Evolutionary conservation across 2,888 invertebrate genomes (phyloP).

Genomic region (Drosophila leonis): DNA sequence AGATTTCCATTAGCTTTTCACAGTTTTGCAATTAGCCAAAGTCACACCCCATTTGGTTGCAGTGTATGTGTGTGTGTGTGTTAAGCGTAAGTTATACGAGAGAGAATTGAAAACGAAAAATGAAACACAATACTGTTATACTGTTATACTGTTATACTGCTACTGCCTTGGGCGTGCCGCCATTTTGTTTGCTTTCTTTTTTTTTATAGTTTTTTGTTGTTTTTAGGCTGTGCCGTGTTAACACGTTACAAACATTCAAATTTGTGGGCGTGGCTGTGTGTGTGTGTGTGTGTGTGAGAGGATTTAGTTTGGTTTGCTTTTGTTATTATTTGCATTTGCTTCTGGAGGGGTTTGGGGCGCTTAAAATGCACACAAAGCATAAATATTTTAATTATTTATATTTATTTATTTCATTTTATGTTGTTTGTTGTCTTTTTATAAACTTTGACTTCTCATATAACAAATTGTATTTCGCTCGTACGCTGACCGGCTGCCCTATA

Average conservation of each 20-base stretch:
- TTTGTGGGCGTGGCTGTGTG: slow-evolving; percentile 57
- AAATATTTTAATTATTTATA: slow-evolving; percentile 59
- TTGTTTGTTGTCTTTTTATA: slow-evolving; percentile 52
- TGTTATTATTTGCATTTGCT: slow-evolving; percentile 7
- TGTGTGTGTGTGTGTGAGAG: slow-evolving; percentile 26
- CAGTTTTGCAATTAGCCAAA: slow-evolving; percentile 32
- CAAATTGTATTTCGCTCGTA: slow-evolving; percentile 51
- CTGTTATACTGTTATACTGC: slow-evolving; percentile 51
- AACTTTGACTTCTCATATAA: slow-evolving; percentile 70
- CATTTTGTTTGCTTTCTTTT: slow-evolving; percentile 35
- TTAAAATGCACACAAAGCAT: slow-evolving; percentile 78
- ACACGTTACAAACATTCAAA: slow-evolving; percentile 69
- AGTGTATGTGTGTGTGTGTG: slow-evolving; percentile 23
- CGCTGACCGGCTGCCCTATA: neutral
- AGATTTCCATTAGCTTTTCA: slow-evolving; percentile 3
- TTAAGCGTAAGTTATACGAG: slow-evolving; percentile 60
- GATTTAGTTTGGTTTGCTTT: slow-evolving; percentile 3
- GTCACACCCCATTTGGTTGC: slow-evolving; percentile 17
- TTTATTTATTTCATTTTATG: slow-evolving; percentile 7
- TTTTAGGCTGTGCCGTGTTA: slow-evolving; percentile 62
- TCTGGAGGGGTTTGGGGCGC: slow-evolving; percentile 10
- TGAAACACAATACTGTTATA: slow-evolving; percentile 71
- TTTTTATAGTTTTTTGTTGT: neutral
- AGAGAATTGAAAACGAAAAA: slow-evolving; percentile 47
- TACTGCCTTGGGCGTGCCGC: slow-evolving; percentile 71